Evolutionary conservation across 2,888 invertebrate species (phyloP).

Genomic region (Cyclophora punctaria): DNA sequence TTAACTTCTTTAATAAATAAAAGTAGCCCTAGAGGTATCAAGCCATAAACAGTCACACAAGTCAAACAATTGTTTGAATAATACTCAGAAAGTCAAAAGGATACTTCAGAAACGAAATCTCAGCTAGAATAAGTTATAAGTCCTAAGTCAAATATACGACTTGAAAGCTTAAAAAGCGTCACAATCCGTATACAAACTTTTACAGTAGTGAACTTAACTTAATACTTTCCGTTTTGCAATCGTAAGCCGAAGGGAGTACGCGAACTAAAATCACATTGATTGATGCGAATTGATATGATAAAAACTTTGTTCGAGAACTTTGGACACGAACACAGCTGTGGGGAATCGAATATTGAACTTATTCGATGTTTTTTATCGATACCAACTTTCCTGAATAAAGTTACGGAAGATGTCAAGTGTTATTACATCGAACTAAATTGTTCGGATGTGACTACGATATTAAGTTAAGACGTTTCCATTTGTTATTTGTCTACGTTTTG

Average conservation of each 20-base stretch:
- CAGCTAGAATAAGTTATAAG: too few species aligned
- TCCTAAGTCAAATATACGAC: too few species aligned
- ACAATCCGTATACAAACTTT: too few species aligned
- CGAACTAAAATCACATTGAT: constrained; percentile 33
- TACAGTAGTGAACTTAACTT: not conserved
- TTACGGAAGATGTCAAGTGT: constrained; percentile 21
- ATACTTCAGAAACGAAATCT: too few species aligned
- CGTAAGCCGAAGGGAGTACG: constrained; percentile 18
- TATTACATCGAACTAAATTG: constrained; percentile 1
- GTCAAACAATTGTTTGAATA: too few species aligned
- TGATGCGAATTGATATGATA: constrained; percentile 37
- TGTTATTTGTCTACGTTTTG: too few species aligned
- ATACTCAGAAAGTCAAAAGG: too few species aligned
- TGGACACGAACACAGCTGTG: constrained; percentile 20
- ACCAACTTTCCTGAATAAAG: constrained; percentile 22
- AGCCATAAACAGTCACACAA: too few species aligned
- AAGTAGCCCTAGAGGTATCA: too few species aligned
- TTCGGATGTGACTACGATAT: not conserved
- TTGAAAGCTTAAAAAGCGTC: too few species aligned
- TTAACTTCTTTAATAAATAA: too few species aligned
- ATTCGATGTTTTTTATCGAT: constrained; percentile 25
- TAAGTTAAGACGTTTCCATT: too few species aligned
- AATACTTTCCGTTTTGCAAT: constrained; percentile 9
- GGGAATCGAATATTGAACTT: constrained; percentile 28
- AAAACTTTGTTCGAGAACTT: constrained; percentile 39